Base-by-base conservation (phyloP, 2,888 invertebrate genomes). In the Phlogophora meticulosa region DNA sequence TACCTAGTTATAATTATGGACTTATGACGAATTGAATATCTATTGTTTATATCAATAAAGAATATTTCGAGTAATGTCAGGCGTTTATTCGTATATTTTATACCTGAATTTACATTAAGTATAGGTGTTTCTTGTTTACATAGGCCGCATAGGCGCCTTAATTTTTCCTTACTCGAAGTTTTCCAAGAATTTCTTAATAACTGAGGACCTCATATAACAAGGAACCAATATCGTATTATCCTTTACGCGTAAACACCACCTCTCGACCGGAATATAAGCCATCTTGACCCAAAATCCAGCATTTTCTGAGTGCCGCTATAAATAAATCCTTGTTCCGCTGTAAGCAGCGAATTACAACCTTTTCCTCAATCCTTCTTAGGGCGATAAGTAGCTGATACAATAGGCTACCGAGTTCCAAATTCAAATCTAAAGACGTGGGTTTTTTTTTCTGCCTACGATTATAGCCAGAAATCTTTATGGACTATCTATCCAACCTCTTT, bases 311-410 rank as follows among this genome's bases (percentile, higher is more conserved):
- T 63, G 28, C 67, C 49, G 51, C 62, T 58, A 65, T 59, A 73
- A 76, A 63, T 66, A 73, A 73, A 78, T 69, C 68, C 55, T 69
- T 71, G 65, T 75, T 75, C 43, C 63, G 60, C 42, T 53, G 51
- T 51, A 61, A 69, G 68, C 45, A 68, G 43, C 51, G 68, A 72
- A 75, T 78, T 75, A 69, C 43, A 61, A 61, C 66, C 72, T 78
- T 80, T 78, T 76, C 59, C 70, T 55, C 43, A 65, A 76, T 69
- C 57, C 57, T 63, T 66, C 48, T 36, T 36, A 36, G 34, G 51
- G 58, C 32, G 69, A 59, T 71, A 71, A 66, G 60, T 65, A 24
- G 34, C n/a, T n/a, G 42, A 63, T 71, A 65, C 49, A 61, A 67
- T 42, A 40, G 40, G 32, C 53, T 55, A n/a, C 4, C 4, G 9